A percentile compares a stretch with the other conserved stretches of the same genome.
Evolutionary conservation across 2,113 vertebrate species (phyloP).

Genomic region (Emydocephalus ijimae): DNA sequence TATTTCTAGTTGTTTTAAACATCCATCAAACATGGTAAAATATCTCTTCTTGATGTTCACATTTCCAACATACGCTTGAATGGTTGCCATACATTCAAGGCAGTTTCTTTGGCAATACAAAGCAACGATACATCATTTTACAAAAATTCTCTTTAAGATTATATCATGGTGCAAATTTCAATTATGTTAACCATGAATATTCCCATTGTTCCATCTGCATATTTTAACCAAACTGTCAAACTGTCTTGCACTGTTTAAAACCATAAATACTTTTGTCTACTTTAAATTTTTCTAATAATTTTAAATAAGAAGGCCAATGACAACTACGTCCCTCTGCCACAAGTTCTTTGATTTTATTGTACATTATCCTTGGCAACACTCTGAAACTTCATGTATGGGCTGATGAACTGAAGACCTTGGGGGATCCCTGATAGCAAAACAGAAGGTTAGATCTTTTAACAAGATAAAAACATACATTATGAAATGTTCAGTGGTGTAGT

Average conservation of each 20-base stretch:
- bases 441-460: not conserved
- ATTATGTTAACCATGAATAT: not conserved
- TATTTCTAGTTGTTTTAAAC: not conserved
- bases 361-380: not conserved
- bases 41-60: not conserved
- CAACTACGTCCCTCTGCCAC: not conserved
- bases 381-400: not conserved
- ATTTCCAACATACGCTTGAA: not conserved
- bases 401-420: not conserved
- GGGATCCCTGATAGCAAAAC: not conserved
- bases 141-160: not conserved
- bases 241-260: not conserved
- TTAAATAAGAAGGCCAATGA: not conserved
- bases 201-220: not conserved
- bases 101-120: not conserved
- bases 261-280: not conserved
- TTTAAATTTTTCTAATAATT: not conserved
- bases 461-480: not conserved
- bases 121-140: not conserved
- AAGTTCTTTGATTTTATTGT: not conserved
- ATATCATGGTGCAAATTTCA: not conserved
- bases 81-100: not conserved
- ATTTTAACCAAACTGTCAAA: not conserved
- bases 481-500: not conserved
- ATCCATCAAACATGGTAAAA: not conserved